Evolutionary conservation across 2,113 vertebrate genomes (phyloP), one percentile per base, ranked within the genome.

Genomic region (Strix uralensis): DNA sequence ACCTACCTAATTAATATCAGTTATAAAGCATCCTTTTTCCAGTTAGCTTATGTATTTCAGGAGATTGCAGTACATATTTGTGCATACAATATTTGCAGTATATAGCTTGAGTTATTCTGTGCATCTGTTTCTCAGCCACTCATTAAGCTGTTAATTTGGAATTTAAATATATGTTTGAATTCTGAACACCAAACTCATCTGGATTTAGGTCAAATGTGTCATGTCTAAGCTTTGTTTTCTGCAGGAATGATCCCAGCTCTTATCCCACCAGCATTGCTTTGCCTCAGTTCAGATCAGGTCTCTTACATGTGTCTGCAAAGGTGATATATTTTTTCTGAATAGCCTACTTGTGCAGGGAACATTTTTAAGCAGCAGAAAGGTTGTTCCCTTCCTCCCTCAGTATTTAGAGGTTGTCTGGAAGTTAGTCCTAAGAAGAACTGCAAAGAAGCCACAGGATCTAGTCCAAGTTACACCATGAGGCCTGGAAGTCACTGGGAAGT

Each of bases 71-170:
- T n/a, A 51, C 10, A 1, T 70, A 91, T 47, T 92, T 72, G 67
- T 59, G 36, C 58, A 34, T 44, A 81, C 18, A 84, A 14, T 67
- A 79, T 59, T 47, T 94, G 74, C 57, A 63, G 17, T 44, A 38
- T 62, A 42, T 69, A 85, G 47, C 36, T 42, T 80, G 52, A 81
- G 30, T 90, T 54, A 82, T 66, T 92, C 58, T 83, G 36, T 75
- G 55, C 67, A 49, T 86, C 58, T 82, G 62, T 90, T 96, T 92
- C 36, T 91, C 58, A 92, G 55, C 42, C 63, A 62, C 54, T 93
- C 90, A 77, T 93, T 82, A 92, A 86, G 63, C 71, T 90, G 36
- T 71, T 95, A 67, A 61, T 90, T 81, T 90, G 52, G 71, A 85
- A 75, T 92, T 93, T 62, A 93, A 92, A 62, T 49, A 58, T 1